These are phyloP conservation scores for Chromoteleia sp. DNA, from an alignment of 2,888 invertebrate genomes.

Conservation along the genomic window DNA sequence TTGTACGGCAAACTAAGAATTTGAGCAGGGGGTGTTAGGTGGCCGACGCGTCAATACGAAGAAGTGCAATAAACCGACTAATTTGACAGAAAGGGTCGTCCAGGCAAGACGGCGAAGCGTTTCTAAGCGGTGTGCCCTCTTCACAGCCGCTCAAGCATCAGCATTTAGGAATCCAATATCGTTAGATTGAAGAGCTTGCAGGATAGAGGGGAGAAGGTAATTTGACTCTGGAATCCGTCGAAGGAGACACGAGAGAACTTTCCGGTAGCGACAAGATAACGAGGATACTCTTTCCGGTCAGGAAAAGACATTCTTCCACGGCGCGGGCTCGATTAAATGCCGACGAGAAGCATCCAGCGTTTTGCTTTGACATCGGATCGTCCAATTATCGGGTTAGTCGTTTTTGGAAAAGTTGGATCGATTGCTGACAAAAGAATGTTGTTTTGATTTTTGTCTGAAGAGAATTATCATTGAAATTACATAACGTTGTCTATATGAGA, in stretches of 20 bases:
- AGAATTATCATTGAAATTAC: neutral
- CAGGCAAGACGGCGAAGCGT: constrained; percentile 58
- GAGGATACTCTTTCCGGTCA: constrained; percentile 73
- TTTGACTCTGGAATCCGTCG: constrained; percentile 77
- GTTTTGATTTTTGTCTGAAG: too few relatives aligned
- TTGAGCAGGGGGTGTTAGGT: constrained; percentile 44
- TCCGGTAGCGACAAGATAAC: constrained; percentile 73
- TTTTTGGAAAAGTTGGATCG: constrained; percentile 19
- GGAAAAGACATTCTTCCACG: constrained; percentile 59
- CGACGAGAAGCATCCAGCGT: constrained; percentile 40
- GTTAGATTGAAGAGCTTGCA: constrained; percentile 71
- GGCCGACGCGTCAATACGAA: constrained; percentile 55
- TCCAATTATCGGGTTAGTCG: constrained; percentile 35
- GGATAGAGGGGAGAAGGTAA: constrained; percentile 75
- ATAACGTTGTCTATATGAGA: too few relatives aligned
- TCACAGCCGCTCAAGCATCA: constrained; percentile 73
- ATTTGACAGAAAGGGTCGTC: constrained; percentile 73
- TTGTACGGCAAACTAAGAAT: constrained; percentile 55
- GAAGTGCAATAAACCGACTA: constrained; percentile 74
- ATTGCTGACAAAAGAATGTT: neutral
- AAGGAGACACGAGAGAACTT: constrained; percentile 68
- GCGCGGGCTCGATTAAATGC: constrained; percentile 59
- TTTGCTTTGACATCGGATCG: constrained; percentile 57
- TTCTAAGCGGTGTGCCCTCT: constrained; percentile 63
- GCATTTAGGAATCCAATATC: constrained; percentile 81